These are phyloP conservation scores for Calephelis perditalis DNA, from an alignment of 2,888 invertebrate species.

Conservation along the genomic window DNA sequence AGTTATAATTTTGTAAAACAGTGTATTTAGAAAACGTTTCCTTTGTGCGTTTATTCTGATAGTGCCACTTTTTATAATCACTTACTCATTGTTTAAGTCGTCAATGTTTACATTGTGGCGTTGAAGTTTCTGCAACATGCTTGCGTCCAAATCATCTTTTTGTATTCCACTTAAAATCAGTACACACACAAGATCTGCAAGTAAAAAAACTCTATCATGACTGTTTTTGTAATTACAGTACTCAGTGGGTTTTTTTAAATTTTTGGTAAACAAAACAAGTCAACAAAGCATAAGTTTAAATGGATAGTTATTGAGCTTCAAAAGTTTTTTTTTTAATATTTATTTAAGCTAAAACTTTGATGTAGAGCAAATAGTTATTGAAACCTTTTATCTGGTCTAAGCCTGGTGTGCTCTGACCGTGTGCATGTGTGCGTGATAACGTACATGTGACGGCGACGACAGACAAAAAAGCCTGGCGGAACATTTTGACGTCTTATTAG, in stretches of 20 bases:
- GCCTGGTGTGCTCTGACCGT: conserved; percentile 45
- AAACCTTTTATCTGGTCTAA: conserved; percentile 67
- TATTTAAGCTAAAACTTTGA: conserved; percentile 11
- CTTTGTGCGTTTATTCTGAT: conserved; percentile 6
- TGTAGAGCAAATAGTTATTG: conserved; percentile 26
- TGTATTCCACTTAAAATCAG: conserved; percentile 61
- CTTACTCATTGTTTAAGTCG: conserved; percentile 58
- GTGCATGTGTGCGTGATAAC: conserved; percentile 51
- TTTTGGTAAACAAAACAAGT: too few relatives aligned
- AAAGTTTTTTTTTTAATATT: too few relatives aligned
- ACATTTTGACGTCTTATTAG: conserved; percentile 50
- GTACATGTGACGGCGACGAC: conserved; percentile 63
- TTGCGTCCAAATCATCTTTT: conserved; percentile 58
- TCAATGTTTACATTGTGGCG: conserved; percentile 56
- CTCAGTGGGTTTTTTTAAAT: too few relatives aligned
- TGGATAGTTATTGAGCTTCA: too few relatives aligned
- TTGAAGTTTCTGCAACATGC: conserved; percentile 50
- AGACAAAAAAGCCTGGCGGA: conserved; percentile 54
- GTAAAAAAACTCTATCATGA: conserved; percentile 17
- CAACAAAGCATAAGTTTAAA: too few relatives aligned
- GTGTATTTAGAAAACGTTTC: conserved; percentile 13
- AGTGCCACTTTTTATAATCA: conserved; percentile 18
- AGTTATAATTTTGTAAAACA: not conserved
- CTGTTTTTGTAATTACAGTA: too few relatives aligned
- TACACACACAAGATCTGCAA: conserved; percentile 68